Evolutionary conservation across 2,888 invertebrate genomes (phyloP).

Genomic region (Patella caerulea): DNA sequence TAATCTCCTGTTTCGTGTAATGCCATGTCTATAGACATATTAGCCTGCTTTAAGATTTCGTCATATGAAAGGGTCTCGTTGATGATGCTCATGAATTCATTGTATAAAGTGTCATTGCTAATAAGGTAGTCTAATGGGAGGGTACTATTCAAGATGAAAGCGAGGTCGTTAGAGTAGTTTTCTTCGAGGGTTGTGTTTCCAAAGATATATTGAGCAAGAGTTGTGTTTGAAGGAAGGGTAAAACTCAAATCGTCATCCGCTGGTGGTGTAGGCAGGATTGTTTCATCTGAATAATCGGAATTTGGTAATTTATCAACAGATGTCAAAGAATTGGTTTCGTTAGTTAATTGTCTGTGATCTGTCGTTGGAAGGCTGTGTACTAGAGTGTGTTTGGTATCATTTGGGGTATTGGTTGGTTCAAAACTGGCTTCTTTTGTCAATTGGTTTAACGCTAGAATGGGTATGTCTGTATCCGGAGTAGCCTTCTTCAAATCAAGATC

Average conservation of each 20-base stretch:
- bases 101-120: background rate
- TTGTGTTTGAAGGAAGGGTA: background rate
- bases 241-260: background rate
- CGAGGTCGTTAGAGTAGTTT: background rate
- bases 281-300: too few relatives aligned
- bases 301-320: background rate
- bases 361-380: background rate
- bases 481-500: background rate
- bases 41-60: background rate
- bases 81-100: background rate
- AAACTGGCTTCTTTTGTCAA: background rate
- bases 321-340: background rate
- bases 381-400: background rate
- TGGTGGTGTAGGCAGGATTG: background rate
- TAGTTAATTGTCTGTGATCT: background rate
- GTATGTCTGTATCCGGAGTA: background rate
- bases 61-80: background rate
- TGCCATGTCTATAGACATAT: background rate
- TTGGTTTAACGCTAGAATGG: background rate
- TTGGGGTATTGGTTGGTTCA: background rate
- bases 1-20: background rate
- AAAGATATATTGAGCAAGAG: background rate
- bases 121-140: background rate
- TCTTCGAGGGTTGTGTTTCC: background rate
- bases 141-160: background rate